Evolutionary conservation across 2,888 invertebrate genomes (phyloP).

Genomic region (Cheilosia grossa): DNA sequence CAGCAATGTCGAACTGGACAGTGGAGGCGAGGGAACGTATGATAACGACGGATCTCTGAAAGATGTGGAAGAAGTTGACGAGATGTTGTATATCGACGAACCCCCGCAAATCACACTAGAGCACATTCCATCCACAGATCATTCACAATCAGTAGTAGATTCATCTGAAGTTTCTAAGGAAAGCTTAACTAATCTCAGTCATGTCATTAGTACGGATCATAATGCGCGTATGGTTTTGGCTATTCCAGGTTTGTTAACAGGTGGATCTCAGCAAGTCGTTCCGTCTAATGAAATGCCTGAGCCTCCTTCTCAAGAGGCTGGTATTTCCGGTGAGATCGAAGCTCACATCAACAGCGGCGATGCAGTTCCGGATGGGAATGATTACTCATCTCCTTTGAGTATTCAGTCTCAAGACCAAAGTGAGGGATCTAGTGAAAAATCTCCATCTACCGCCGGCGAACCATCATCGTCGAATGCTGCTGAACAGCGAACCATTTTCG

Average conservation of each 20-base stretch:
- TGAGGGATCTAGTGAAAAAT: too few relatives aligned
- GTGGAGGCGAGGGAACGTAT: constrained; percentile 53
- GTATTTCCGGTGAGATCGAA: too few relatives aligned
- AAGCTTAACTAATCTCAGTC: constrained; percentile 28
- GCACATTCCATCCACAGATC: constrained; percentile 72
- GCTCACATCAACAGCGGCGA: too few relatives aligned
- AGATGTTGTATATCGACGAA: constrained; percentile 16
- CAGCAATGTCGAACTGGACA: constrained; percentile 16
- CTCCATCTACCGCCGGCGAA: too few relatives aligned
- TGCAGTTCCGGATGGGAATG: too few relatives aligned
- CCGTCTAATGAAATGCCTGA: too few relatives aligned
- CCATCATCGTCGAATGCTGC: not conserved
- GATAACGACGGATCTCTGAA: constrained; percentile 24
- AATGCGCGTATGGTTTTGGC: constrained; percentile 24
- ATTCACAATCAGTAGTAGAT: constrained; percentile 76
- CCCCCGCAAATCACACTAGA: constrained; percentile 31
- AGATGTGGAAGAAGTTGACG: constrained; percentile 44
- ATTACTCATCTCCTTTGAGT: too few relatives aligned
- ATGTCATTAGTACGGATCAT: not conserved
- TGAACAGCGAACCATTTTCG: not conserved
- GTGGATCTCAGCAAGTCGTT: not conserved
- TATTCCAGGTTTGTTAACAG: constrained; percentile 31
- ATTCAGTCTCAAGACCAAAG: too few relatives aligned
- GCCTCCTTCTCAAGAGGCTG: too few relatives aligned
- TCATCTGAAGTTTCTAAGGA: constrained; percentile 19